Percentiles rank a stretch among this genome's conserved stretches.
Conservation (phyloP, 2,888 invertebrate genomes). For the Isoperla grammatica region DNA sequence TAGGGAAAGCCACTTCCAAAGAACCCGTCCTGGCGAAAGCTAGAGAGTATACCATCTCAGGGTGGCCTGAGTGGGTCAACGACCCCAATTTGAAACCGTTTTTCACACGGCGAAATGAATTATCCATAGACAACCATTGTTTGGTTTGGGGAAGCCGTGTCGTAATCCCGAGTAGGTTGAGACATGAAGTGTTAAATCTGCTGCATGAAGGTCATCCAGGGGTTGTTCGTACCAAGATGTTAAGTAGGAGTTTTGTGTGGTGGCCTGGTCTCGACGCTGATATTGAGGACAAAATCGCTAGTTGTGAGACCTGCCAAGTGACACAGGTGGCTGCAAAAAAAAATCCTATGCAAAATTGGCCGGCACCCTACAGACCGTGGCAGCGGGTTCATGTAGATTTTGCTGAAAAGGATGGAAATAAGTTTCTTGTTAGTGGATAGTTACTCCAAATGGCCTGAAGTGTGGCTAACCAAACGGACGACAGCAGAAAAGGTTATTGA, state of each 20-base stretch:
- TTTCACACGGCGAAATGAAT: not conserved
- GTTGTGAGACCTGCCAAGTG: conserved; percentile 24
- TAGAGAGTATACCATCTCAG: too few species aligned
- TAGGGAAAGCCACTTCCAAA: not conserved
- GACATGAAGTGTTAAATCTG: not conserved
- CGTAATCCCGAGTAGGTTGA: conserved; percentile 22
- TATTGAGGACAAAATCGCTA: conserved; percentile 23
- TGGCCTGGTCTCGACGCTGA: conserved; percentile 26
- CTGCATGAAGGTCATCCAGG: conserved; percentile 15
- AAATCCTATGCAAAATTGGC: conserved; percentile 30
- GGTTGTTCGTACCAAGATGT: conserved; percentile 15
- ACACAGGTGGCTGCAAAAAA: conserved; percentile 27
- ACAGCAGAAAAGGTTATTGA: conserved; percentile 28
- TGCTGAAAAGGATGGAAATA: conserved; percentile 31
- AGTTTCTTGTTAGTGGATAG: conserved; percentile 31
- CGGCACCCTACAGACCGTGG: conserved; percentile 29
- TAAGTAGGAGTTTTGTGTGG: conserved; percentile 25
- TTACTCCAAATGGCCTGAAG: conserved; percentile 33
- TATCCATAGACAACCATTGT: conserved; percentile 24
- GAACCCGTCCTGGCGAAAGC: not conserved
- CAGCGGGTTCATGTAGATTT: conserved; percentile 32
- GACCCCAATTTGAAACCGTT: conserved; percentile 9
- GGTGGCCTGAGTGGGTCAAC: not conserved
- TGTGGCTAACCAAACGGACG: conserved; percentile 29
- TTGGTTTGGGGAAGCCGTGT: conserved; percentile 31